Conservation (phyloP, 2,797 vertebrate species). For the Spinus olivaceus region DNA sequence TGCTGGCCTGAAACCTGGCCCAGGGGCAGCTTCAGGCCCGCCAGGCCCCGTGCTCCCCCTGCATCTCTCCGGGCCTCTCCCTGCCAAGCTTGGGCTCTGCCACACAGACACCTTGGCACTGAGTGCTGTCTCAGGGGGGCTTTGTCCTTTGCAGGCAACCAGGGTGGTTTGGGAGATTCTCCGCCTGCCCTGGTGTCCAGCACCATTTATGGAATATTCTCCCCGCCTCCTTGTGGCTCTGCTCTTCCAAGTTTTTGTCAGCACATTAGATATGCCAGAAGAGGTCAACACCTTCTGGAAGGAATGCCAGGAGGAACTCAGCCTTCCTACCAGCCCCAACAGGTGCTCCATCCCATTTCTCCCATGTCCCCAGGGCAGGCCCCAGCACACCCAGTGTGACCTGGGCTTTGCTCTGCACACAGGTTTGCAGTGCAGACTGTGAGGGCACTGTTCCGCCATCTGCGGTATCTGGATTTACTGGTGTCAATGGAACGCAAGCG, state of each 20-base stretch:
- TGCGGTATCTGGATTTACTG: not conserved
- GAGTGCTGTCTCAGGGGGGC: rapidly evolving
- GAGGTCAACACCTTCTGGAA: not conserved
- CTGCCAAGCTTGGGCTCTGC: rapidly evolving
- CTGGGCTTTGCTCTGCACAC: not conserved
- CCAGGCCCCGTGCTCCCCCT: rapidly evolving
- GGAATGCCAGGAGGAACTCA: not conserved
- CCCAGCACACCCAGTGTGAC: not conserved
- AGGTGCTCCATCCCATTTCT: not conserved
- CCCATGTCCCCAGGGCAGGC: not conserved
- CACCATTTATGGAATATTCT: not conserved
- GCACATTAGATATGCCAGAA: not conserved
- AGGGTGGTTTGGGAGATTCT: not conserved
- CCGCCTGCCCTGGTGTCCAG: not conserved
- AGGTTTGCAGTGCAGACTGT: not conserved
- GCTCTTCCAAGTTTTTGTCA: not conserved
- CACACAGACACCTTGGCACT: rapidly evolving
- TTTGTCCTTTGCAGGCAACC: not conserved
- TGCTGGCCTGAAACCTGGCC: rapidly evolving
- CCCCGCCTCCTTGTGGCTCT: not conserved
- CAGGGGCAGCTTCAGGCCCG: not conserved
- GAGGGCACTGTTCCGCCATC: not conserved
- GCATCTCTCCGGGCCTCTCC: rapidly evolving
- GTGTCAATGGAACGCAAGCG: not conserved
- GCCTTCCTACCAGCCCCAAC: not conserved